Conservation (phyloP, 2,797 vertebrate species). For the Hybognathus amarus region DNA sequence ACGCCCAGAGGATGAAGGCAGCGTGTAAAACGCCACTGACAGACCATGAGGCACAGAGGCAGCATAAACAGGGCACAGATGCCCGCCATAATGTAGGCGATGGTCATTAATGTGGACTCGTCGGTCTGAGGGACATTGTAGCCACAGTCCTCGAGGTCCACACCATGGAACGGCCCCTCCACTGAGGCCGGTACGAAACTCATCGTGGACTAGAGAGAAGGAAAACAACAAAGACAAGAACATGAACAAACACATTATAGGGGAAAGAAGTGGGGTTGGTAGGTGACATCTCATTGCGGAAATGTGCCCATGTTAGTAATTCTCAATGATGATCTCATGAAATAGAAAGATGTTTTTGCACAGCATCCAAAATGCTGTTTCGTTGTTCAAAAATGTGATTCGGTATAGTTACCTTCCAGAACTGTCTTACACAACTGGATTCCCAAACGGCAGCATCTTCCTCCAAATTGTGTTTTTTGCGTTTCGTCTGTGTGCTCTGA, state of each 20-base stretch:
- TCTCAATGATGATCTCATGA: background rate
- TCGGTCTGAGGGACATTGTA: conserved; percentile 99
- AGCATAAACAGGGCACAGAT: conserved; percentile 99
- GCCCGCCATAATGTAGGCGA: conserved; percentile 98
- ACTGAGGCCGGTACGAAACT: conserved; percentile 90
- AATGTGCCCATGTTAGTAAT: background rate
- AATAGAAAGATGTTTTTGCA: too few relatives aligned
- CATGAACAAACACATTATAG: background rate
- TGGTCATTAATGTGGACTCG: conserved; percentile 98
- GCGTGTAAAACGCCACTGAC: conserved; percentile 95
- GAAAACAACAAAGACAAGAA: background rate
- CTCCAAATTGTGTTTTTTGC: too few relatives aligned
- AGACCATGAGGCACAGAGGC: conserved; percentile 97
- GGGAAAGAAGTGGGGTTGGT: too few relatives aligned
- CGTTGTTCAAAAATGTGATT: too few relatives aligned
- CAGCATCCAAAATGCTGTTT: too few relatives aligned
- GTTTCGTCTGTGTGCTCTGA: too few relatives aligned
- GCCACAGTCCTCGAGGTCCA: conserved; percentile 95
- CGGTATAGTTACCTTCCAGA: too few relatives aligned
- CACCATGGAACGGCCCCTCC: conserved; percentile 88
- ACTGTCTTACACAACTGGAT: too few relatives aligned
- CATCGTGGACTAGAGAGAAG: conserved; percentile 85
- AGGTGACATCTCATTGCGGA: background rate
- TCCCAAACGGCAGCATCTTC: too few relatives aligned
- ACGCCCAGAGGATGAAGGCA: conserved; percentile 87